A percentile compares a stretch with the other conserved stretches of the same genome.
phyloP scores from a whole-genome alignment of 1,140 invertebrate genomes.

The Protaetia brevitarsis region DNA sequence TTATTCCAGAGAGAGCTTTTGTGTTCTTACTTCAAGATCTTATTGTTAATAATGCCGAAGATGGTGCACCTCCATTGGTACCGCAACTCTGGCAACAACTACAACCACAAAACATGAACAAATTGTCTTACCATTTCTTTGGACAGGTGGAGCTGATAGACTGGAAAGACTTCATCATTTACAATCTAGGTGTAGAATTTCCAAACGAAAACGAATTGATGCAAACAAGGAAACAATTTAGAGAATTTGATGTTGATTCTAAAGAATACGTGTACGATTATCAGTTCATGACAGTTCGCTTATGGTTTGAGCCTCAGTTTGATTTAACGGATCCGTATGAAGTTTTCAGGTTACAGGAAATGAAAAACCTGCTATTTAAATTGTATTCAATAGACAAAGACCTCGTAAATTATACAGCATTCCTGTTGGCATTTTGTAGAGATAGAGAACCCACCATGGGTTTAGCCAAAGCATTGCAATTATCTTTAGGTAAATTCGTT shows the following conservation, averaged over 20 bases:
- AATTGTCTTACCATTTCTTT: slow-evolving; percentile 52
- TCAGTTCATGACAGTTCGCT: slow-evolving; percentile 37
- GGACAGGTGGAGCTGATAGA: slow-evolving; percentile 53
- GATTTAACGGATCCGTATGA: slow-evolving; percentile 25
- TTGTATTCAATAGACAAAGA: slow-evolving; percentile 51
- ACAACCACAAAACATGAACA: slow-evolving; percentile 49
- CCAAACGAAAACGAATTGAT: slow-evolving; percentile 55
- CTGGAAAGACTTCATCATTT: slow-evolving; percentile 63
- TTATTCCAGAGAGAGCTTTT: slow-evolving; percentile 51
- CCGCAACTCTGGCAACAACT: slow-evolving; percentile 54
- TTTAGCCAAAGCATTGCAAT: slow-evolving; percentile 54
- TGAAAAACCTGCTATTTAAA: slow-evolving; percentile 51
- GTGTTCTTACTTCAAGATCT: slow-evolving; percentile 60
- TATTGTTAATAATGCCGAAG: slow-evolving; percentile 50
- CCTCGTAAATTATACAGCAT: slow-evolving; percentile 58
- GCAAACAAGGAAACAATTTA: slow-evolving; percentile 48
- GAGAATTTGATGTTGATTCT: slow-evolving; percentile 48
- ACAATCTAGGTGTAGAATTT: slow-evolving; percentile 53
- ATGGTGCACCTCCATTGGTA: slow-evolving; percentile 48
- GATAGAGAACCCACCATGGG: slow-evolving; percentile 52
- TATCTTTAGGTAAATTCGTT: slow-evolving; percentile 54
- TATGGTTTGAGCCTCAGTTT: slow-evolving; percentile 57
- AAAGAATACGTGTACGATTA: slow-evolving; percentile 46
- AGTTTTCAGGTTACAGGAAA: slow-evolving; percentile 38
- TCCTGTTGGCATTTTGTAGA: slow-evolving; percentile 60